Evolutionary conservation across 37 sponge, comb jelly and placozoan genomes (phyloP).

Genomic region (Axinella damicornis): DNA sequence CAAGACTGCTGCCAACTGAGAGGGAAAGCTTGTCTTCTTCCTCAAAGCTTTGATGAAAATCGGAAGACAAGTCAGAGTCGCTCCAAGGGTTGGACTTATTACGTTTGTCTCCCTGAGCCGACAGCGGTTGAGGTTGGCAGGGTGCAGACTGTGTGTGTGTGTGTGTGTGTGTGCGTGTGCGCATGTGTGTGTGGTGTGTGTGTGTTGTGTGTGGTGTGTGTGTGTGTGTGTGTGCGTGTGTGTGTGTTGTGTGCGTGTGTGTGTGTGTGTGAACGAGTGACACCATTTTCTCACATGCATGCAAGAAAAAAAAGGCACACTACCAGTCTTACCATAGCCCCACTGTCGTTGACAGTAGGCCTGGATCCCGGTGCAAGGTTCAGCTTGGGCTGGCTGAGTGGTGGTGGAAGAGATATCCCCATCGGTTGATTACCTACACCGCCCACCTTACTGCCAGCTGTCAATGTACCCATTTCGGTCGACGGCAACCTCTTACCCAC

Average conservation of each 20-base stretch:
- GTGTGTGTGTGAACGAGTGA: no score
- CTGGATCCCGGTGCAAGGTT: constrained; percentile 73
- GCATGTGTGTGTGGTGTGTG: no score
- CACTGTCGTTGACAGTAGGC: background rate
- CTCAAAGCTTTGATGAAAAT: background rate
- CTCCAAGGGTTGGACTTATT: constrained; percentile 6
- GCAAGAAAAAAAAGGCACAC: no score
- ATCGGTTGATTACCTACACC: background rate
- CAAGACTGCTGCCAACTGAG: constrained; percentile 10
- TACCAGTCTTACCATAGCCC: constrained; percentile 8
- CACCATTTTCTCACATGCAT: no score
- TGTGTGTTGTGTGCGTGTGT: no score
- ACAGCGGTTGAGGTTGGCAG: background rate
- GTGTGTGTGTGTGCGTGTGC: background rate
- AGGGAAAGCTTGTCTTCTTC: constrained; percentile 23
- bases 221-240: no score
- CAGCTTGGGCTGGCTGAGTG: background rate
- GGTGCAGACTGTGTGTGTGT: background rate
- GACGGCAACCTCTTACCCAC: constrained; percentile 58
- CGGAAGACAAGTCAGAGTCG: background rate
- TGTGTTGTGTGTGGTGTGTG: no score
- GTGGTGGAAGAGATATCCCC: background rate
- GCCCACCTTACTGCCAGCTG: background rate
- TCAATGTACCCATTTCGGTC: background rate
- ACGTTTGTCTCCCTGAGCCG: background rate